Evolutionary conservation across 2,888 invertebrate genomes (phyloP).

Genomic region (Perithous albicinctus): DNA sequence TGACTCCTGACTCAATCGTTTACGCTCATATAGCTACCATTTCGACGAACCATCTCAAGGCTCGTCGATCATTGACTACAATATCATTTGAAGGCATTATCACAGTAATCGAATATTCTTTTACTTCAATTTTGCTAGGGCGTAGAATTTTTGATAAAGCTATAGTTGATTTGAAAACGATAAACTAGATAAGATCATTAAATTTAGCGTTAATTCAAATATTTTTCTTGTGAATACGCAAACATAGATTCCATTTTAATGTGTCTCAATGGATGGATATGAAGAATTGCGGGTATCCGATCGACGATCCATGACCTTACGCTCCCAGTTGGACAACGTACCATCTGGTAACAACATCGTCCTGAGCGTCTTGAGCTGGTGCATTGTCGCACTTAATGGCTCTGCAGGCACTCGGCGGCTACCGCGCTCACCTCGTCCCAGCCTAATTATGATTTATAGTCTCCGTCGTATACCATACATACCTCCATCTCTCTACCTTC

Average conservation of each 20-base stretch:
- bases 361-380: conserved; percentile 70
- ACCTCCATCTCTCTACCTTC: not conserved
- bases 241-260: conserved; percentile 22
- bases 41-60: conserved; percentile 60
- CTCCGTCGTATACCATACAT: conserved; percentile 55
- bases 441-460: conserved; percentile 83
- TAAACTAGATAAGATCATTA: not conserved
- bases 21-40: conserved; percentile 21
- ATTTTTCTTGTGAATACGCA: conserved; percentile 5
- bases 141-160: not conserved
- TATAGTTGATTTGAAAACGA: not conserved
- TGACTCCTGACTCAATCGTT: conserved; percentile 61
- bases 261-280: conserved; percentile 7
- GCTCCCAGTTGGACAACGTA: conserved; percentile 61
- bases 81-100: conserved; percentile 32
- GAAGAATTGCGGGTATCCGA: conserved; percentile 27
- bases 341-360: conserved; percentile 77
- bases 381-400: conserved; percentile 82
- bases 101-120: conserved; percentile 2
- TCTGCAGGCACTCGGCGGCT: conserved; percentile 78
- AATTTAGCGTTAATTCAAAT: not conserved
- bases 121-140: not conserved
- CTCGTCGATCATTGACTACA: conserved; percentile 70
- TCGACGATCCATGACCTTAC: conserved; percentile 49
- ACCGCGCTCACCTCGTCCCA: conserved; percentile 72